These are phyloP conservation scores for Gymnopithys bicolor DNA, from an alignment of 2,797 vertebrate species.

Conservation along the genomic window DNA sequence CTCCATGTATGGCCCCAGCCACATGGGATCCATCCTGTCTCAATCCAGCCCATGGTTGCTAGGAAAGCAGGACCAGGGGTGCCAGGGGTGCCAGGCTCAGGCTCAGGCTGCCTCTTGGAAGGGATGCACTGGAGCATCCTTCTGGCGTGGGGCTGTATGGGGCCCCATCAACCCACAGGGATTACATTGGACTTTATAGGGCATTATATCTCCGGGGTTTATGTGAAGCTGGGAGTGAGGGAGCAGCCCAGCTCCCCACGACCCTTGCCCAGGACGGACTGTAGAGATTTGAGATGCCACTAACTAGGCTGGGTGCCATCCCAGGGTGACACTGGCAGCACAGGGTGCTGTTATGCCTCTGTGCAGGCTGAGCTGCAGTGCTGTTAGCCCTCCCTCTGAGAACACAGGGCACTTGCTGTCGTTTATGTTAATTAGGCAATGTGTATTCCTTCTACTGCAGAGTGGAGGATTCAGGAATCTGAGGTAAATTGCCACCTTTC, in stretches of 20 bases:
- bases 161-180: not conserved
- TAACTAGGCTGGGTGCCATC: not conserved
- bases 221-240: not conserved
- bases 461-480: not conserved
- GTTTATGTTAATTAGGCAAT: not conserved
- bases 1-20: fast-evolving
- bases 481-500: not conserved
- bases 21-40: not conserved
- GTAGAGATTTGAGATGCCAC: not conserved
- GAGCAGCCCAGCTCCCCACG: not conserved
- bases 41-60: not conserved
- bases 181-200: not conserved
- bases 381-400: not conserved
- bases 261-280: not conserved
- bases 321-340: fast-evolving
- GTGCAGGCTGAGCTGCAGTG: not conserved
- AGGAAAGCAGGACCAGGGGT: not conserved
- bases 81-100: not conserved
- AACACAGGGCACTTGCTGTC: not conserved
- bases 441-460: not conserved
- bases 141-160: not conserved
- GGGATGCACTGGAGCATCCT: not conserved
- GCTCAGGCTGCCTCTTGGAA: not conserved
- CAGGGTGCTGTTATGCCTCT: not conserved
- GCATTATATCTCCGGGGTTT: not conserved